These are phyloP conservation scores for Cyanoderma ruficeps DNA, from an alignment of 2,113 vertebrate species.

Conservation along the genomic window DNA sequence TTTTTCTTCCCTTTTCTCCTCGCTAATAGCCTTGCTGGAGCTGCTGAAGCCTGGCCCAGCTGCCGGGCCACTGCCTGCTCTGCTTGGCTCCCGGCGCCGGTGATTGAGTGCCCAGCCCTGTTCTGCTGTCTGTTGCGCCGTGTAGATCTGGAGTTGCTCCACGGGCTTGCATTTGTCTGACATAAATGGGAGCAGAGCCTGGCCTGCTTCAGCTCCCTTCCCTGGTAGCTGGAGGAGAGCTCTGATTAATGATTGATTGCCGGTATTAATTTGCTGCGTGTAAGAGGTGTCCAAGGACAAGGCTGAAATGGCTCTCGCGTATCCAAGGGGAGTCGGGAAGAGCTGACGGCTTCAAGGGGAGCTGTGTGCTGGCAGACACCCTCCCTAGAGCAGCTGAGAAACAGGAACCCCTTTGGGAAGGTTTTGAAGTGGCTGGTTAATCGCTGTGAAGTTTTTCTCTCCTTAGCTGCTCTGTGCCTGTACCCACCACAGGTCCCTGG, in stretches of 20 bases:
- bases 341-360: background rate
- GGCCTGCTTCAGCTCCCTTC: slow-evolving; percentile 2
- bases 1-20: slow-evolving; percentile 16
- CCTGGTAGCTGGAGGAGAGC: slow-evolving; percentile 11
- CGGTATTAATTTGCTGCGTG: slow-evolving; percentile 20
- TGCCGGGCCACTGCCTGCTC: background rate
- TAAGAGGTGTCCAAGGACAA: slow-evolving; percentile 38
- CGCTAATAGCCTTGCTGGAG: slow-evolving; percentile 2
- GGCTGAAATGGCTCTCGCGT: background rate
- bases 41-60: background rate
- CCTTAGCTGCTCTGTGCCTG: background rate
- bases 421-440: background rate
- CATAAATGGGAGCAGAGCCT: slow-evolving; percentile 47
- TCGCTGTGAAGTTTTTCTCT: background rate
- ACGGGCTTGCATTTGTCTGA: slow-evolving; percentile 39
- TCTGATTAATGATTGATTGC: slow-evolving; percentile 31
- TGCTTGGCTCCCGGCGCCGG: background rate
- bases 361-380: background rate
- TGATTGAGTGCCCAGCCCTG: slow-evolving; percentile 29
- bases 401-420: background rate
- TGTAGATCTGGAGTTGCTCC: slow-evolving; percentile 36
- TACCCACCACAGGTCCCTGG: background rate
- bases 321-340: background rate
- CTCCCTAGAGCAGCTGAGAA: background rate
- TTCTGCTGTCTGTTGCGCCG: background rate